Base-by-base conservation (phyloP, 2,797 vertebrate genomes). In the Sphaeramia orbicularis region DNA sequence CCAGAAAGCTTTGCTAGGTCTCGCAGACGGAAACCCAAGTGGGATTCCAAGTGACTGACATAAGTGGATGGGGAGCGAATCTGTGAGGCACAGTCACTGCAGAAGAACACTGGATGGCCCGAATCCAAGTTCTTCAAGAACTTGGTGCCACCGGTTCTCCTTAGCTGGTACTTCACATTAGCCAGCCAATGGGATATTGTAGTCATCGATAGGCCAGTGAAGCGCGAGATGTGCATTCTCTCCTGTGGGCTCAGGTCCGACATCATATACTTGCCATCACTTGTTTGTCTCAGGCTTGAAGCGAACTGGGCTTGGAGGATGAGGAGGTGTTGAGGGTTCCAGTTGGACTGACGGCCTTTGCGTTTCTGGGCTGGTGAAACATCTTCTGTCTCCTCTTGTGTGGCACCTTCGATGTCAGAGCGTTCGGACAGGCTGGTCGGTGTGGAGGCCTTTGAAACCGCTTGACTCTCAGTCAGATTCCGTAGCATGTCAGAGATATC, bases 111-210 rank as follows among this genome's bases (percentile, higher is more conserved):
- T 0, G 98, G 98, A 87, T 99, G 97, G 62, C 97, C 98, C 6
- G 98, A 98, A 93, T 99, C 98, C 91, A 99, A 91, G 93, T 99
- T 98, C 94, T 99, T 99, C 90, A 99, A 94, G 93, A 99, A 99
- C 94, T 99, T 99, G 80, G 98, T 99, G 86, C 98, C 97, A 78
- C 97, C 98, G 85, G 98, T 99, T 95, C 98, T 96, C 91, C 97
- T 95, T 59, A 99, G 93, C 95, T 99, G 98, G 93, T 99, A 99
- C 90, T 99, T 99, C 78, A 99, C 98, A 59, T 99, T 99, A 79
- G 98, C 98, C 84, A 99, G 89, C 98, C 98, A 99, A 91, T 99
- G 98, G 92, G 97, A 99, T 92, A 99, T 99, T 51, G 98, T 99
- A 76, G 97, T 99, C 97, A 99, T 99, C 9, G 98, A 99, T 54